Conservation (phyloP, 2,113 vertebrate species). For the Oenanthe melanoleuca region DNA sequence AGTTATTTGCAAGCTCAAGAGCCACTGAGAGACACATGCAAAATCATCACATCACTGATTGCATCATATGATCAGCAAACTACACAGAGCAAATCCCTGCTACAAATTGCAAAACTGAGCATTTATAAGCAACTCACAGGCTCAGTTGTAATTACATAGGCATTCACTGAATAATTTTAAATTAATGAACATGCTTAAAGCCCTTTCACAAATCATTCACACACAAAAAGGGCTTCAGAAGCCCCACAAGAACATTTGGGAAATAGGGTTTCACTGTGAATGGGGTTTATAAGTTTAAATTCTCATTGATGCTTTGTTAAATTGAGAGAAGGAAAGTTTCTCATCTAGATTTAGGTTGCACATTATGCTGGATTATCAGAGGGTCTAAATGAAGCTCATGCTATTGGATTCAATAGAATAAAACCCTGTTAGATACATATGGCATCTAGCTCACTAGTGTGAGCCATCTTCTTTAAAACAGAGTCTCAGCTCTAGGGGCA, state of each 20-base stretch:
- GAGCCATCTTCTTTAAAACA: neutral
- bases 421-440: neutral
- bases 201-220: neutral
- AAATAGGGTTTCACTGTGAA: neutral
- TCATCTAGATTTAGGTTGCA: neutral
- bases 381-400: neutral
- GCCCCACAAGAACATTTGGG: neutral
- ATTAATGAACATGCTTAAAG: neutral
- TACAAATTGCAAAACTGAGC: neutral
- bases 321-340: neutral
- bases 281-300: neutral
- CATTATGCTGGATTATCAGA: neutral
- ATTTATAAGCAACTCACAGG: conserved; percentile 2
- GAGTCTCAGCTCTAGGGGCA: neutral
- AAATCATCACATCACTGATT: neutral
- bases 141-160: neutral
- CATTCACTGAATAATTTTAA: conserved; percentile 30
- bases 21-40: neutral
- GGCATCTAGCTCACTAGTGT: neutral
- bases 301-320: neutral
- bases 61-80: neutral
- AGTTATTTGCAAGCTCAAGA: neutral
- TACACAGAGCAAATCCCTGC: neutral
- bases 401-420: neutral
- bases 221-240: neutral